Evolutionary conservation across 2,113 vertebrate species (phyloP), one percentile per base, ranked within the genome.

Genomic region (Redunca redunca): DNA sequence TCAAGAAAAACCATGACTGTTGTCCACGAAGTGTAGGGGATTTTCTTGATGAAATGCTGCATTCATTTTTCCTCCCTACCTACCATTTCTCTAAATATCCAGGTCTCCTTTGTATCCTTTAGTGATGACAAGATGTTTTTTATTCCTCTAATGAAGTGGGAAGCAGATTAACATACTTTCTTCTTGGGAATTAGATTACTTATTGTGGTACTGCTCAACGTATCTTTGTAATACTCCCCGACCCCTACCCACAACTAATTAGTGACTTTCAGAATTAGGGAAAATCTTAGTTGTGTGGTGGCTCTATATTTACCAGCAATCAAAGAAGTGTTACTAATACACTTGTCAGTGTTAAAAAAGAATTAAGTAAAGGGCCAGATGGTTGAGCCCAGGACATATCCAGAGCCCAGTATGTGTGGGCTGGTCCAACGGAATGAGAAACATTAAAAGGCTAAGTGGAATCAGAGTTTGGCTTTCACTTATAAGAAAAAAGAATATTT

Each of bases 261-360:
- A 95, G 46, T 91, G 97, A 98, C 84, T 91, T 46, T 96, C 83
- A 80, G 81, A 96, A 97, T 92, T 77, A 97, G 93, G 94, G 50
- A 95, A 90, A 67, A n/a, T 95, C 43, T 58, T 84, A 26, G 23
- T 98, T 98, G 12, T 87, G 10, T 60, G 83, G 16, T 60, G 95
- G 28, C 82, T 67, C 36, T 82, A 13, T 50, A 28, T 96, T 98
- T 96, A 85, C 48, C 91, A 97, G 52, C 92, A 94, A 97, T 96
- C 89, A 98, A 19, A 15, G n/a, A 3, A 26, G 95, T 91, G 93
- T 95, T 94, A 94, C 86, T 97, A 96, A 97, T 97, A 87, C 26
- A 95, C 92, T 97, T 97, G 96, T 96, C 67, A 97, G 92, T 92
- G 77, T 97, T 95, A 82, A 85, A 98, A 96, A 97, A 90, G 71